Conservation (phyloP, 1,140 invertebrate genomes). For the Pseudoatta argentina region DNA sequence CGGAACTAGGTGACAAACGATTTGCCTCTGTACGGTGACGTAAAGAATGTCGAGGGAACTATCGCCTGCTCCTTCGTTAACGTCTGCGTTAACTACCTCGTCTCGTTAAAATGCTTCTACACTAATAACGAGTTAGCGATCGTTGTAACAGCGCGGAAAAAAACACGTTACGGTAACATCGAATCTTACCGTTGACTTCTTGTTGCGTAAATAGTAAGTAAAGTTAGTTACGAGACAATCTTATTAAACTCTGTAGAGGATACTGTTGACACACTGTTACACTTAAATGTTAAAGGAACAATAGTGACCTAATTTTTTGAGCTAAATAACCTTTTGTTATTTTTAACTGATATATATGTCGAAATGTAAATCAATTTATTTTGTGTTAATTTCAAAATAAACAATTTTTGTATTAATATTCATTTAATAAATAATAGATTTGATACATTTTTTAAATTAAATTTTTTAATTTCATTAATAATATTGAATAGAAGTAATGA, state of each 20-base stretch:
- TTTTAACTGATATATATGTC: too few species aligned
- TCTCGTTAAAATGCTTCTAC: conserved; percentile 44
- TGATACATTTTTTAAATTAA: too few species aligned
- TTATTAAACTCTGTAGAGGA: neutral
- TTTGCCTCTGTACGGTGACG: conserved; percentile 32
- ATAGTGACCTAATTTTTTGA: too few species aligned
- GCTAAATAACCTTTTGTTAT: too few species aligned
- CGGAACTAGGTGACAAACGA: conserved; percentile 61
- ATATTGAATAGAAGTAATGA: too few species aligned
- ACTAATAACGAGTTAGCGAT: conserved; percentile 53
- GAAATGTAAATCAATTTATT: too few species aligned
- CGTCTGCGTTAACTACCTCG: conserved; percentile 42
- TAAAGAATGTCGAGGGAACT: conserved; percentile 52
- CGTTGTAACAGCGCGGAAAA: conserved; percentile 22
- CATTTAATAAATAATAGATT: too few species aligned
- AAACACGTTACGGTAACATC: conserved; percentile 10
- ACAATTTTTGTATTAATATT: too few species aligned
- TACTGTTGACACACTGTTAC: neutral
- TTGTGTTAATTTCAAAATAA: too few species aligned
- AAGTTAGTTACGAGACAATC: conserved; percentile 18
- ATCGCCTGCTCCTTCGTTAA: conserved; percentile 57
- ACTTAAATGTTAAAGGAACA: too few species aligned
- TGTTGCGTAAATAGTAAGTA: neutral
- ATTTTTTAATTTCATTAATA: too few species aligned
- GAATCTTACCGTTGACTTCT: conserved; percentile 26